Evolutionary conservation across 2,113 vertebrate species (phyloP).

Genomic region (Haplochromis burtoni): DNA sequence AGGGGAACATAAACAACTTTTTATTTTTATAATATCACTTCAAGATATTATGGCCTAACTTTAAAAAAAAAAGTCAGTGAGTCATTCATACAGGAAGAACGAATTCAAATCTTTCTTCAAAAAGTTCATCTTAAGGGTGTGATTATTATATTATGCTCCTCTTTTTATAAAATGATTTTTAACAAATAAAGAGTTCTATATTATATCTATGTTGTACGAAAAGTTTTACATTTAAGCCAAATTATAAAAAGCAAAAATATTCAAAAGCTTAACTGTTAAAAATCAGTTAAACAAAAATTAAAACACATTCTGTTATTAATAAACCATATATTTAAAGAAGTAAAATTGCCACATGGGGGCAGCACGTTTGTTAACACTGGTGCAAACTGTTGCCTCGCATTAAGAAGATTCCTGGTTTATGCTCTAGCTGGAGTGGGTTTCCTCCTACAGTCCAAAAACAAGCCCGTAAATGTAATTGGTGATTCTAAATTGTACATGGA

Average conservation of each 20-base stretch:
- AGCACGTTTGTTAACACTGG: not conserved
- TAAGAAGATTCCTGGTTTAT: not conserved
- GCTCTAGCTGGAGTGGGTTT: not conserved
- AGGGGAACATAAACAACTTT: not conserved
- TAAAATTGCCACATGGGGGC: not conserved
- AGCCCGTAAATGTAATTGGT: rapidly evolving
- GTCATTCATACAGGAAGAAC: not conserved
- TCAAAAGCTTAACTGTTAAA: not conserved
- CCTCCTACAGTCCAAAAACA: not conserved
- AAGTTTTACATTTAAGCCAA: not conserved
- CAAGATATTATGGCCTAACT: not conserved
- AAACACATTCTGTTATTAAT: not conserved
- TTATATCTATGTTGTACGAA: rapidly evolving
- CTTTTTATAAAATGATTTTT: not conserved
- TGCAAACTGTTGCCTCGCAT: rapidly evolving
- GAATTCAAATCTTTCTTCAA: not conserved
- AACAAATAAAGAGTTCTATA: not conserved
- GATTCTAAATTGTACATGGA: not conserved
- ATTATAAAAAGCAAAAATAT: not conserved
- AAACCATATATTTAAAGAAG: rapidly evolving
- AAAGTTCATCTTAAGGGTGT: rapidly evolving
- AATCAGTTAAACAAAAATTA: not conserved
- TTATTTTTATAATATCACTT: not conserved
- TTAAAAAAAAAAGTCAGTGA: not conserved
- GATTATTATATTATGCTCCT: not conserved